Base-by-base conservation (phyloP, 1,140 invertebrate species). In the Drosophila chauvacae region DNA sequence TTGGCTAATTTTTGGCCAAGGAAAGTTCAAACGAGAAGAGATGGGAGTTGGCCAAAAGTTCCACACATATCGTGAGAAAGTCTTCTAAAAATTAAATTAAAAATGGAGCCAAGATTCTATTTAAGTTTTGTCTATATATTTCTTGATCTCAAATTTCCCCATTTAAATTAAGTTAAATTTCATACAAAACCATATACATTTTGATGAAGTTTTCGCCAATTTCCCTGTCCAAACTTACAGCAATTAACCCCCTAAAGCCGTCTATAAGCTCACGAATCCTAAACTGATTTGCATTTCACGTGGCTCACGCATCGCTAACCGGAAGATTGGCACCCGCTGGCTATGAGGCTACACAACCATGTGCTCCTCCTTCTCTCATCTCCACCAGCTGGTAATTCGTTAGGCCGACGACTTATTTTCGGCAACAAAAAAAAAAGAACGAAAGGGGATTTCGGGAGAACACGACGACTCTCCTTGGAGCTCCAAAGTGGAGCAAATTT, bases 401-500 rank as follows among this genome's bases (percentile, higher is more conserved):
- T 86, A 80, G 82, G 84, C 80, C 84, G 72, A 81, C 82, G 77
- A 78, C 82, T 85, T 85, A 68, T 56, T 80, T 85, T 74, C 42
- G 68, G 64, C 64, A 37, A 57, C 50, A 18, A 20, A 44, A 16
- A 1, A 33, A 20, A 6, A 4, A 51, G 4, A 28, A 47, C 44
- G 37, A 51, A 30, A 48, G 50, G 57, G 14, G 61, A 53, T 53
- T 33, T 33, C 13, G 58, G 9, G 18, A 16, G 28, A 41, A 51
- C 26, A 33, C 16, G 53, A 56, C 47, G 41, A 71, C 55, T 60
- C 48, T 30, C 55, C 61, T 79, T 70, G 45, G 44, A 45, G 63
- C 73, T 33, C 50, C 85, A 90, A 90, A 90, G 85, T 90, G 85
- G 85, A 90, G 85, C 85, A 90, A 90, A 90, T 90, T 90, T 90